A percentile compares a stretch with the other conserved stretches of the same genome.
Conservation (phyloP, 2,888 invertebrate genomes). For the Ceratothoa steindachneri region DNA sequence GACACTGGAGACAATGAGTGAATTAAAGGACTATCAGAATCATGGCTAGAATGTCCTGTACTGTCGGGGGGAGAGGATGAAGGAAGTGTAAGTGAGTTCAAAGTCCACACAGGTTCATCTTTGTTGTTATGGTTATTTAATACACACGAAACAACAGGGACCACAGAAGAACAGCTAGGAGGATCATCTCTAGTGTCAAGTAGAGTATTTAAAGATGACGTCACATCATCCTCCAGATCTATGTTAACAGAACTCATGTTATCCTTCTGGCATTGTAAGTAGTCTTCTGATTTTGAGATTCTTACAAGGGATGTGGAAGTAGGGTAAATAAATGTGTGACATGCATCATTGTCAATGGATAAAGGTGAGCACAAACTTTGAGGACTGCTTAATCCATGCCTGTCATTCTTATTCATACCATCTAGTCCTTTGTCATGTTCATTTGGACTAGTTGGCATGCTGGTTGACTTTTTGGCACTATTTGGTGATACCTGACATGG, state of each 20-base stretch:
- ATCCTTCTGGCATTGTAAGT: conserved; percentile 74
- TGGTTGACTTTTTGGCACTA: conserved; percentile 29
- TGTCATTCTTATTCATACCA: conserved; percentile 25
- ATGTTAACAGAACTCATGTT: conserved; percentile 80
- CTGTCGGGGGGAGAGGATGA: conserved; percentile 56
- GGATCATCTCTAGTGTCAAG: conserved; percentile 63
- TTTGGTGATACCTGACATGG: conserved; percentile 51
- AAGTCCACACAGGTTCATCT: conserved; percentile 64
- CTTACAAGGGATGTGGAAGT: conserved; percentile 66
- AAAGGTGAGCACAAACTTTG: conserved; percentile 42
- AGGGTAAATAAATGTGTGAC: conserved; percentile 46
- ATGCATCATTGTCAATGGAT: conserved; percentile 32
- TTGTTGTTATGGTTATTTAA: conserved; percentile 1
- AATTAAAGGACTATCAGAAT: conserved; percentile 43
- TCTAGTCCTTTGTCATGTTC: conserved; percentile 51
- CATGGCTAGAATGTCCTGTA: conserved; percentile 35
- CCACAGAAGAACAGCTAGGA: conserved; percentile 17
- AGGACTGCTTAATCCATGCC: conserved; percentile 39
- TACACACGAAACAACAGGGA: conserved; percentile 2
- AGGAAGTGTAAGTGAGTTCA: conserved; percentile 73
- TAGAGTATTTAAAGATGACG: conserved; percentile 85
- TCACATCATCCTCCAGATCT: conserved; percentile 88
- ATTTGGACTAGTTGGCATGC: conserved; percentile 65
- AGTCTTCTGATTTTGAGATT: conserved; percentile 87
- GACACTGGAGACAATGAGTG: conserved; percentile 26